Evolutionary conservation across 2,113 vertebrate genomes (phyloP).

Genomic region (Oreochromis tanganicae): DNA sequence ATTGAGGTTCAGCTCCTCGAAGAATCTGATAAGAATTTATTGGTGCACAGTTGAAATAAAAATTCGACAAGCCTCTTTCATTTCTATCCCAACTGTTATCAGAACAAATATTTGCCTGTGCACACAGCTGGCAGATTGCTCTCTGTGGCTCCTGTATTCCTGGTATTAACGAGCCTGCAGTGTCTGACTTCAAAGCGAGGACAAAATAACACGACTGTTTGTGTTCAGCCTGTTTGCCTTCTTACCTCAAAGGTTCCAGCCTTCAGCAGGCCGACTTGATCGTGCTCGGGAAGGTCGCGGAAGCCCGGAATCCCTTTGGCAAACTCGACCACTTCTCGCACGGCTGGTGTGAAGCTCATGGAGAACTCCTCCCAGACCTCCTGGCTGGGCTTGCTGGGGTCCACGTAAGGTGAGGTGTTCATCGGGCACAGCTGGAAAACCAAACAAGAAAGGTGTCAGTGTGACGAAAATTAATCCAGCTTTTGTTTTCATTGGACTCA

Average conservation of each 20-base stretch:
- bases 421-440: slow-evolving; percentile 86
- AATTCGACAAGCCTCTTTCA: not conserved
- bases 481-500: not conserved
- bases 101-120: not conserved
- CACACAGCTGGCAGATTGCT: not conserved
- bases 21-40: not conserved
- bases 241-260: slow-evolving; percentile 97
- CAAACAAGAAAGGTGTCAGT: not conserved
- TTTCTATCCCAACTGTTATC: not conserved
- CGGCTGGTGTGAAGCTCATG: slow-evolving; percentile 93
- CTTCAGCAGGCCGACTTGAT: slow-evolving; percentile 95
- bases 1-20: accelerated
- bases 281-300: slow-evolving; percentile 88
- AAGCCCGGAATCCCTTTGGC: slow-evolving; percentile 95
- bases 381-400: slow-evolving; percentile 87
- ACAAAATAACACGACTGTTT: not conserved
- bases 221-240: not conserved
- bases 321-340: slow-evolving; percentile 96
- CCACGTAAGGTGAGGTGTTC: slow-evolving; percentile 87
- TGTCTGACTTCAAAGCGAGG: not conserved
- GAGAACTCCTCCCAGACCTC: slow-evolving; percentile 99
- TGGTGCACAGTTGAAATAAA: not conserved
- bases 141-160: not conserved
- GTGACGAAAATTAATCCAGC: not conserved
- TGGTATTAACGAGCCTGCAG: not conserved